Evolutionary conservation across 2,113 vertebrate genomes (phyloP).

Genomic region (Microcebus murinus): DNA sequence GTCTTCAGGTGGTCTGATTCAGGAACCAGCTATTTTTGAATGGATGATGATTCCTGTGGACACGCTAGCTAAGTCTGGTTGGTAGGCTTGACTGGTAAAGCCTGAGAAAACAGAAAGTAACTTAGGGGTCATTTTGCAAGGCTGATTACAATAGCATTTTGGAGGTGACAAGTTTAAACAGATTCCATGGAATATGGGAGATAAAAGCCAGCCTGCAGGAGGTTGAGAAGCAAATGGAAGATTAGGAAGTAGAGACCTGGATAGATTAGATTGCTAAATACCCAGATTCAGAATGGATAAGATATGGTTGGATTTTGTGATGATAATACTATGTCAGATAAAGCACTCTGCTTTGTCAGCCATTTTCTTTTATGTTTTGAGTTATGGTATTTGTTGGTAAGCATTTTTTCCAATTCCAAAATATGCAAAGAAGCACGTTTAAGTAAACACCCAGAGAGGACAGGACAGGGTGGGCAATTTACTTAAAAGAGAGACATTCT

Average conservation of each 20-base stretch:
- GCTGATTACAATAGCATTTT: background rate
- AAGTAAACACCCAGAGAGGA: slow-evolving; percentile 32
- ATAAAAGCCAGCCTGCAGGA: background rate
- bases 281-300: background rate
- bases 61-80: too few relatives aligned
- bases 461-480: slow-evolving; percentile 32
- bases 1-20: too few relatives aligned
- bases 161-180: background rate
- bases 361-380: slow-evolving; percentile 11
- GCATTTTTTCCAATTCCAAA: slow-evolving; percentile 44
- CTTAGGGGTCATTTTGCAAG: too few relatives aligned
- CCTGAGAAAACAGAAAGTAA: too few relatives aligned
- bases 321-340: background rate
- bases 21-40: too few relatives aligned
- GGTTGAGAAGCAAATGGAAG: background rate
- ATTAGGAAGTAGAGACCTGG: background rate
- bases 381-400: background rate
- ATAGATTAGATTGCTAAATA: background rate
- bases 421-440: slow-evolving; percentile 31
- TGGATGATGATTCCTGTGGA: too few relatives aligned
- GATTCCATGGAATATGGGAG: background rate
- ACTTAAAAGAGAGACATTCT: slow-evolving; percentile 51
- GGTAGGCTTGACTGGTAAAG: too few relatives aligned
- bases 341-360: background rate
- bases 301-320: background rate